phyloP scores from a whole-genome alignment of 2,113 vertebrate species.

The Zapus hudsonius region DNA sequence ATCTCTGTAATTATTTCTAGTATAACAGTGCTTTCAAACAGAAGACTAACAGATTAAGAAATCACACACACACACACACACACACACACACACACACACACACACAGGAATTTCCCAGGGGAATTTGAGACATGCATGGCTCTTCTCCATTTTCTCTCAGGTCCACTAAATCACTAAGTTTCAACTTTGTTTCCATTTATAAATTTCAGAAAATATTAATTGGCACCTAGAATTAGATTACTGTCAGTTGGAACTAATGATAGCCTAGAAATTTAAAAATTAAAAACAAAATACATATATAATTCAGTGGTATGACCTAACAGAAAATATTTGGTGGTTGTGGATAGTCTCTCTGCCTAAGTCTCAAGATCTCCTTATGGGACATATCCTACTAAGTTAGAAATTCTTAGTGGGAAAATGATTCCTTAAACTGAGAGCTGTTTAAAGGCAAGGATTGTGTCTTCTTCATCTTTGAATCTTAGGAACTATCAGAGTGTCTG shows the following conservation, averaged over 20 bases:
- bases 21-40: background rate
- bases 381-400: background rate
- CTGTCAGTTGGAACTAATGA: background rate
- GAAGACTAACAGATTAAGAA: background rate
- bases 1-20: background rate
- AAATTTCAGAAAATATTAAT: conserved; percentile 28
- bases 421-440: background rate
- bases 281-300: background rate
- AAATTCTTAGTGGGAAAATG: background rate
- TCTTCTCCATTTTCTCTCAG: background rate
- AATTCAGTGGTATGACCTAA: background rate
- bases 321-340: background rate
- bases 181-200: background rate
- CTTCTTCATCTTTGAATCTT: background rate
- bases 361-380: background rate
- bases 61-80: background rate
- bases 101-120: background rate
- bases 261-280: conserved; percentile 10
- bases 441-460: background rate
- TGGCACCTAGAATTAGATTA: background rate
- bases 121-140: background rate
- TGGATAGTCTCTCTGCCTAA: background rate
- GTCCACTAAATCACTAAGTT: background rate
- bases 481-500: background rate
- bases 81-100: too few relatives aligned